Percentiles rank a stretch among this genome's conserved stretches.
Conservation (phyloP, 2,113 vertebrate genomes). For the Prunella fulvescens region DNA sequence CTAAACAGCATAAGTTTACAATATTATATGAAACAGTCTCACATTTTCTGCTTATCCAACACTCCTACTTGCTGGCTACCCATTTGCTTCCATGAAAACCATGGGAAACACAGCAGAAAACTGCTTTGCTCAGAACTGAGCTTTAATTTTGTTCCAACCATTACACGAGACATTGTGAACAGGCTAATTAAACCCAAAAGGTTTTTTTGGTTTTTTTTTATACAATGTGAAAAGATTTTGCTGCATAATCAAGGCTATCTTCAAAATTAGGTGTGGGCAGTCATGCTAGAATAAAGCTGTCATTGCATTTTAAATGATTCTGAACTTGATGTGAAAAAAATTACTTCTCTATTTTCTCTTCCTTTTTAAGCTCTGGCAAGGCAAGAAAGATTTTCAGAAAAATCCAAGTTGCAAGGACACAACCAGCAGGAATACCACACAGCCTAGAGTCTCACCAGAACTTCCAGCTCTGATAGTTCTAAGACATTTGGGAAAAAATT, state of each 20-base stretch:
- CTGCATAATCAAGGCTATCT: neutral
- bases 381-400: neutral
- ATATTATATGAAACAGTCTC: neutral
- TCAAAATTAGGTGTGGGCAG: neutral
- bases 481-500: neutral
- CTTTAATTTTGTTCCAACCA: neutral
- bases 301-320: neutral
- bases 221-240: neutral
- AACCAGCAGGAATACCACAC: neutral
- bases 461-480: neutral
- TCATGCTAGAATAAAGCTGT: neutral
- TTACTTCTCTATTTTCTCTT: neutral
- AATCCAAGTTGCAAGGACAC: neutral
- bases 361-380: neutral
- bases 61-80: neutral
- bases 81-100: neutral
- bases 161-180: neutral
- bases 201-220: neutral
- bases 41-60: neutral
- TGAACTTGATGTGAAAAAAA: neutral
- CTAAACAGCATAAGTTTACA: slow-evolving; percentile 2
- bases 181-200: neutral
- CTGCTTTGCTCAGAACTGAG: neutral
- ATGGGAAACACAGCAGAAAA: neutral
- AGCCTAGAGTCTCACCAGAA: neutral